Percentiles rank a stretch among this genome's conserved stretches.
phyloP scores from a whole-genome alignment of 2,797 vertebrate genomes.

The Sebastes elongatus region DNA sequence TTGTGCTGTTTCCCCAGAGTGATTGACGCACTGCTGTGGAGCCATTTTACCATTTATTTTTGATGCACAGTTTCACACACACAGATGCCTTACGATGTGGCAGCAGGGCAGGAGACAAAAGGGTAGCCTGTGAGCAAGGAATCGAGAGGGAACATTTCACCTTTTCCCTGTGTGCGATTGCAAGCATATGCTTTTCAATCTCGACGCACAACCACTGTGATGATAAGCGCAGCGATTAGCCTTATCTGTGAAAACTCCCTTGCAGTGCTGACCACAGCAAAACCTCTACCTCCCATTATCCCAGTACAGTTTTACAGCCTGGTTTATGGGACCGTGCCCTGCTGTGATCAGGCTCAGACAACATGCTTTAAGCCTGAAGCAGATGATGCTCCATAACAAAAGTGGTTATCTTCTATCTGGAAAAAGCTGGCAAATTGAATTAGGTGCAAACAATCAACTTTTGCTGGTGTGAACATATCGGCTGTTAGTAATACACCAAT shows the following conservation, averaged over 20 bases:
- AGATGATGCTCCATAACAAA: conserved; percentile 46
- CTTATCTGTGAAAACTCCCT: conserved; percentile 76
- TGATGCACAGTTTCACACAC: not conserved
- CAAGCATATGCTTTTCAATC: conserved; percentile 69
- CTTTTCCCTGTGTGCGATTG: conserved; percentile 45
- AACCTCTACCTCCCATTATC: conserved; percentile 65
- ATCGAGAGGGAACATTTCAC: conserved; percentile 48
- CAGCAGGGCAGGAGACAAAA: conserved; percentile 51
- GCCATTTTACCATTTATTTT: conserved; percentile 37
- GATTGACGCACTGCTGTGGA: conserved; percentile 30
- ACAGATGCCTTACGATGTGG: conserved; percentile 34
- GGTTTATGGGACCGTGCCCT: conserved; percentile 60
- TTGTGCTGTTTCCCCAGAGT: conserved; percentile 25
- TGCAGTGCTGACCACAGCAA: conserved; percentile 74
- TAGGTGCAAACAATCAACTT: conserved; percentile 5
- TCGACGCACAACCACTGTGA: conserved; percentile 58
- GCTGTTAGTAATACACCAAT: not conserved
- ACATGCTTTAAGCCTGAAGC: conserved; percentile 37
- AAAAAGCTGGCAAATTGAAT: conserved; percentile 20
- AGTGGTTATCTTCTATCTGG: conserved; percentile 29
- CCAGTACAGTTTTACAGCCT: conserved; percentile 69
- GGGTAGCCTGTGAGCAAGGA: conserved; percentile 22
- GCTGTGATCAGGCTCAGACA: conserved; percentile 61
- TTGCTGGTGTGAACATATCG: conserved; percentile 14
- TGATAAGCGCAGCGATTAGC: conserved; percentile 74